Evolutionary conservation across 2,797 vertebrate genomes (phyloP).

Genomic region (Onychomys torridus): DNA sequence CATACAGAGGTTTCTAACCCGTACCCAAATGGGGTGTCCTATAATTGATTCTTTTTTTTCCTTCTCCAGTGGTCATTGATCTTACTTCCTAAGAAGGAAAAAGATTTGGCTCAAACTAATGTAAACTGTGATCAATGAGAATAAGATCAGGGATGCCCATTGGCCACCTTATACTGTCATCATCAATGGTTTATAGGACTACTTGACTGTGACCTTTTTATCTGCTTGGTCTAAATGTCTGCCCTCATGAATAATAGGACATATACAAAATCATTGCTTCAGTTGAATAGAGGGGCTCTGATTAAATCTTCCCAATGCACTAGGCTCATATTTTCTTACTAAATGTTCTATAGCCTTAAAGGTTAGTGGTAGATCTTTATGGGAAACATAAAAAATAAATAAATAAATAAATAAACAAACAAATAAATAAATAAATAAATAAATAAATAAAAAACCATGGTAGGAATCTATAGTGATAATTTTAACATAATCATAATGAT

Average conservation of each 20-base stretch:
- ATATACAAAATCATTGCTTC: not conserved
- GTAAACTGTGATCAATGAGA: not conserved
- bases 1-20: not conserved
- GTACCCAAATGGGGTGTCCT: not conserved
- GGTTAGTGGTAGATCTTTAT: not conserved
- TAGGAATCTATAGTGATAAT: not conserved
- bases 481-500: constrained; percentile 10
- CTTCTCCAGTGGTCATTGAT: not conserved
- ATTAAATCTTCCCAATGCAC: not conserved
- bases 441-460: too few species aligned
- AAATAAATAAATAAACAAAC: too few species aligned
- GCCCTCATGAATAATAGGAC: not conserved
- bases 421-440: too few species aligned
- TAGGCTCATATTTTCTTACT: not conserved
- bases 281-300: not conserved
- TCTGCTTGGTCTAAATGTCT: not conserved
- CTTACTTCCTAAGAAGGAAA: not conserved
- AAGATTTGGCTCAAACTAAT: not conserved
- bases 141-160: not conserved
- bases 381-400: constrained; percentile 5
- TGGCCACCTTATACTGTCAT: not conserved
- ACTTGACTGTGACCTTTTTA: not conserved
- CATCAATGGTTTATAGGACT: not conserved
- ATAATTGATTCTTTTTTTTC: not conserved
- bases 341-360: not conserved